Evolutionary conservation across 2,888 invertebrate species (phyloP), one percentile per base, ranked within the genome.

Genomic region (Sympetrum striolatum): DNA sequence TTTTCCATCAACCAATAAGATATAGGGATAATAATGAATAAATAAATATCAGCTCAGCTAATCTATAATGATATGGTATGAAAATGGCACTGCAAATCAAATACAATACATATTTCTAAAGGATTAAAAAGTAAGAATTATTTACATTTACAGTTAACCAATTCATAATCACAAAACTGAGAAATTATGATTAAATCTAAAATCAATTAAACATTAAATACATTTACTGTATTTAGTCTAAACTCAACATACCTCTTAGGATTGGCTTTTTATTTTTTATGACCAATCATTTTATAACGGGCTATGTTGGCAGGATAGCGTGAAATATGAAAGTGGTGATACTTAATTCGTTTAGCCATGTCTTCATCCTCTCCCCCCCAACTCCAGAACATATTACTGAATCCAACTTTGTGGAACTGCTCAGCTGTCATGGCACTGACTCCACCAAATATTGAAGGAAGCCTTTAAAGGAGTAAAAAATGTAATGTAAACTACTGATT

Each of bases 321-420:
- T 31, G 98, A 97, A 93, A 99, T 98, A 94, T 98, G 97, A 92
- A 98, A 96, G 92, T 97, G 97, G 92, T 96, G 96, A 93, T 96
- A 96, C 92, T 96, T 96, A 90, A 95, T 95, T 53, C 94, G 92
- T 94, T 97, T 97, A 73, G 97, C 97, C 97, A 99, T 98, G 93
- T 99, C 99, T 93, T 99, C 99, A 94, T 99, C 99, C 94, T 99
- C 99, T 0, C 98, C 99, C 15, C 99, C 99, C 99, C 99, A 99
- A 22, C 99, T 99, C 97, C 98, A 99, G 94, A 97, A 99, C 91
- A 97, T 97, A 93, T 98, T 98, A 90, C 98, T 98, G 95, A 98
- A 98, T 3, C 98, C 98, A 35, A 99, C 97, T 91, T 96, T 95
- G 90, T 96, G 95, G 93, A 99, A 98, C 93, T 99, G 99, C 92